Base-by-base conservation (phyloP, 2,113 vertebrate genomes). In the Podarcis muralis region DNA sequence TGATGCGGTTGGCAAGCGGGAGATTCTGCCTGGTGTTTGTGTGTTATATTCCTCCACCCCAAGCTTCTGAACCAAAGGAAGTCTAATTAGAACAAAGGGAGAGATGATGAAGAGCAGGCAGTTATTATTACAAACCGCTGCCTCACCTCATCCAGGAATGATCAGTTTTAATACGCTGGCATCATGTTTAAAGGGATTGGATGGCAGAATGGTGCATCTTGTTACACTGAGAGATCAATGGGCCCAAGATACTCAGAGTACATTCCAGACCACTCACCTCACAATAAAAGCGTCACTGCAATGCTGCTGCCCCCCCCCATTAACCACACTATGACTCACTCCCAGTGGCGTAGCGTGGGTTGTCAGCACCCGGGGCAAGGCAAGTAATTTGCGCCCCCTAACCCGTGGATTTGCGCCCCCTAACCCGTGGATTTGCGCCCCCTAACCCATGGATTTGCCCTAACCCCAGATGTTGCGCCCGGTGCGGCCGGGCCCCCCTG, bases 131-230 rank as follows among this genome's bases (percentile, higher is more conserved):
- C 59, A 75, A n/a, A 71, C 83, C 87, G 94, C 91, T 85, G 90
- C 88, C 88, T 69, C 78, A 87, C 83, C 72, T 94, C 89, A 93
- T 92, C 93, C 91, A 78, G 92, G 59, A 89, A 12, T 18, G 71
- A 32, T 32, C 0, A 66, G 88, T 92, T 40, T 27, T 92, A 91
- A 79, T 23, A 35, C 20, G 76, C 79, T 0, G 43, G 88, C 66
- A 78, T 81, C 86, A 77, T 82, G 90, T 85, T 92, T 13, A 96
- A 94, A 92, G 89, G 87, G 94, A 95, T 86, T 96, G 94, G 92
- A 95, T 95, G 94, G 91, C 83, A 78, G 62, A 81, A 23, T 95
- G 95, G 88, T 92, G 95, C 93, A 93, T 96, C 94, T 86, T 91
- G 94, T 91, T 91, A 92, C 77, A 22, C 88, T 82, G 88, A 75